These are phyloP conservation scores for Drosophila punjabiensis DNA, from an alignment of 1,140 invertebrate genomes.

Conservation along the genomic window DNA sequence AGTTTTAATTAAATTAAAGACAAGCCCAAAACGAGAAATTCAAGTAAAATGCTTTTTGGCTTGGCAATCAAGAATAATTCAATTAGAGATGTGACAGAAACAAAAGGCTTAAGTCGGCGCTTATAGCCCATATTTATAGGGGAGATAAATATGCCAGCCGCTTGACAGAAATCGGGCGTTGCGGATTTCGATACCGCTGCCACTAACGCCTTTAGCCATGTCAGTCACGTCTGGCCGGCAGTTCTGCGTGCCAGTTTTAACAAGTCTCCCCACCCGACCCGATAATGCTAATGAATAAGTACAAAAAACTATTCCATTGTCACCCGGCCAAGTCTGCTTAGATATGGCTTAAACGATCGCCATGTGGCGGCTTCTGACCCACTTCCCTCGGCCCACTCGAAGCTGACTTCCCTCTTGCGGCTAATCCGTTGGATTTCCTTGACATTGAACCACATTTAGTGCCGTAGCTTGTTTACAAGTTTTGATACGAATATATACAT, in stretches of 20 bases:
- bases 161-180: slow-evolving; percentile 69
- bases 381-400: slow-evolving; percentile 45
- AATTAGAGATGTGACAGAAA: slow-evolving; percentile 45
- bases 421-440: slow-evolving; percentile 56
- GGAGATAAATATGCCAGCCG: slow-evolving; percentile 25
- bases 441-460: slow-evolving; percentile 75
- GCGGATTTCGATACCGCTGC: slow-evolving; percentile 7
- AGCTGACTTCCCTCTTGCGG: slow-evolving; percentile 6
- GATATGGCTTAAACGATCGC: slow-evolving; percentile 46
- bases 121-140: slow-evolving; percentile 31
- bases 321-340: slow-evolving; percentile 38
- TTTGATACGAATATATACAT: slow-evolving; percentile 27
- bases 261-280: slow-evolving; percentile 32
- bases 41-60: slow-evolving; percentile 23
- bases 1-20: slow-evolving; percentile 76
- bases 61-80: slow-evolving; percentile 45
- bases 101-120: slow-evolving; percentile 19
- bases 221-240: slow-evolving; percentile 53
- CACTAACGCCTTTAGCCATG: slow-evolving; percentile 21
- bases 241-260: slow-evolving; percentile 65
- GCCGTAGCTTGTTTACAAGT: slow-evolving; percentile 32
- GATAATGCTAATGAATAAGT: slow-evolving; percentile 55
- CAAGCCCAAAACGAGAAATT: slow-evolving; percentile 33
- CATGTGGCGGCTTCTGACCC: slow-evolving; percentile 37
- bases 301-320: slow-evolving; percentile 55